Percentiles rank a stretch among this genome's conserved stretches.
Conservation (phyloP, 2,888 invertebrate species). For the Meganola albula region DNA sequence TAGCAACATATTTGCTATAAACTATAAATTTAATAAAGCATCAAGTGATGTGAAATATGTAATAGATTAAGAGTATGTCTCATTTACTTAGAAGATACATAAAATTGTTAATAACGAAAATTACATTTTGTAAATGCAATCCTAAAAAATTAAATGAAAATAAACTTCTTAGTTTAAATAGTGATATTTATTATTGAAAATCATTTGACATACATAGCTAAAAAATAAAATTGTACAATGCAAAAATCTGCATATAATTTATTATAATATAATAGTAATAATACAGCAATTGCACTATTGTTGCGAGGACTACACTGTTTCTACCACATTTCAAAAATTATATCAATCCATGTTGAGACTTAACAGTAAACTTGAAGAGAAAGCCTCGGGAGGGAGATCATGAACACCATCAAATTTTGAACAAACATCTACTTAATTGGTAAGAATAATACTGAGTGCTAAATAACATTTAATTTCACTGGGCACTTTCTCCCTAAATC, state of each 20-base stretch:
- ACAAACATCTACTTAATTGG: slow-evolving; percentile 53
- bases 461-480: slow-evolving; percentile 68
- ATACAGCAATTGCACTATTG: slow-evolving; percentile 74
- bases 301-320: slow-evolving; percentile 74
- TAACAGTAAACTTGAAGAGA: slow-evolving; percentile 43
- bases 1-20: slow-evolving; percentile 39
- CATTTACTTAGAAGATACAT: slow-evolving; percentile 37
- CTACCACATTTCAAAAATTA: slow-evolving; percentile 56
- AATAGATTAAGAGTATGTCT: slow-evolving; percentile 34
- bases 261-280: slow-evolving; percentile 55
- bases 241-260: slow-evolving; percentile 72
- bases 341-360: slow-evolving; percentile 55
- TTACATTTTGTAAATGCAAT: slow-evolving; percentile 56
- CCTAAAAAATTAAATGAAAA: slow-evolving; percentile 60
- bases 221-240: slow-evolving; percentile 76
- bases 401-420: slow-evolving; percentile 57
- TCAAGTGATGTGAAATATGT: slow-evolving; percentile 35
- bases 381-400: slow-evolving; percentile 66
- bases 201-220: slow-evolving; percentile 70
- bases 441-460: slow-evolving; percentile 71
- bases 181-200: slow-evolving; percentile 72
- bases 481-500: slow-evolving; percentile 45
- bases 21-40: slow-evolving; percentile 42
- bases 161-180: slow-evolving; percentile 66
- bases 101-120: slow-evolving; percentile 36